phyloP scores from a whole-genome alignment of 2,797 vertebrate genomes.

The Lateolabrax maculatus region DNA sequence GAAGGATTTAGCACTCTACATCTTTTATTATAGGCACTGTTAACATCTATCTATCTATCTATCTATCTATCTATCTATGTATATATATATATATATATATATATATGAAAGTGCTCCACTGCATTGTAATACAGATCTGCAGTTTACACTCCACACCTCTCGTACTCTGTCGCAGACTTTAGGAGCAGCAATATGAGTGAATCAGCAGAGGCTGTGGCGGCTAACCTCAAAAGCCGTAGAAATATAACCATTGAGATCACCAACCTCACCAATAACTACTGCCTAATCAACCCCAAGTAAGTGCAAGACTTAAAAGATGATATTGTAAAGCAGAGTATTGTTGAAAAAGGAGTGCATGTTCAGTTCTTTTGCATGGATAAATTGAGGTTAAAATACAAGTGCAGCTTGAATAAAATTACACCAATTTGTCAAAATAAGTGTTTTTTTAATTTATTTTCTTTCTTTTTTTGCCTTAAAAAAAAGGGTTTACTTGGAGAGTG shows the following conservation, averaged over 20 bases:
- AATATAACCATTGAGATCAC: conserved; percentile 80
- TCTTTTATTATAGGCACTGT: background rate
- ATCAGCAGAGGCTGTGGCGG: conserved; percentile 70
- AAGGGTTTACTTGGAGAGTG: conserved; percentile 76
- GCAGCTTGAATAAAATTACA: background rate
- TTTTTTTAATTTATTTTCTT: rapidly evolving
- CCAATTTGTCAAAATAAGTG: background rate
- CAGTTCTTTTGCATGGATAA: background rate
- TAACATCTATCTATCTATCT: too few relatives aligned
- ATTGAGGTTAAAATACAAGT: background rate
- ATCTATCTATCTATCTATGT: too few relatives aligned
- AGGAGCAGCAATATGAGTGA: conserved; percentile 63
- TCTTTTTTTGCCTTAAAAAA: background rate
- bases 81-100: too few relatives aligned
- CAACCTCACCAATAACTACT: conserved; percentile 69
- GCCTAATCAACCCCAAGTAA: conserved; percentile 76
- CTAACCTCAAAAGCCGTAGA: conserved; percentile 57
- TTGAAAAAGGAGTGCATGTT: background rate
- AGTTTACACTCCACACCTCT: background rate
- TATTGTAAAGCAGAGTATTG: background rate
- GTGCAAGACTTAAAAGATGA: background rate
- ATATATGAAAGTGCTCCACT: background rate
- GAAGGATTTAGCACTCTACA: background rate
- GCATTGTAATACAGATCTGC: background rate
- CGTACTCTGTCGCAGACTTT: conserved; percentile 11